Percentiles rank a stretch among this genome's conserved stretches.
These are phyloP conservation scores for Hetaerina titia DNA, from an alignment of 2,888 invertebrate species.

Conservation along the genomic window DNA sequence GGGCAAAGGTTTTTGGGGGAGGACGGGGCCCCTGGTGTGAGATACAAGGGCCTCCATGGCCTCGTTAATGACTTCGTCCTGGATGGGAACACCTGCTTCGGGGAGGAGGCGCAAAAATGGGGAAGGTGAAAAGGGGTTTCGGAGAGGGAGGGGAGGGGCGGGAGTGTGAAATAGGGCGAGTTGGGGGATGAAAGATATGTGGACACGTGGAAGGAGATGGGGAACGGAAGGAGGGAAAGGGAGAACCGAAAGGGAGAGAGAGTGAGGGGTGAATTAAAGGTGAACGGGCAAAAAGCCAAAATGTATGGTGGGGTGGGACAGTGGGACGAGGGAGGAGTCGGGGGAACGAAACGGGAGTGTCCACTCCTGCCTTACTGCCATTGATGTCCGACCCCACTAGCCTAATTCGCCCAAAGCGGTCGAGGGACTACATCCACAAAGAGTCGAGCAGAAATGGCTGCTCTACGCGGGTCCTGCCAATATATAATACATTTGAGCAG, in stretches of 20 bases:
- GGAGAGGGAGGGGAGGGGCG: not conserved
- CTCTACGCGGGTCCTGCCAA: no score
- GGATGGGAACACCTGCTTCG: constrained; percentile 62
- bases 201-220: not conserved
- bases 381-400: not conserved
- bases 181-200: not conserved
- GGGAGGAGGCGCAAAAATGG: constrained; percentile 2
- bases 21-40: constrained; percentile 30
- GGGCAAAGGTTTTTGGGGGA: not conserved
- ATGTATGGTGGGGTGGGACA: not conserved
- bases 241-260: not conserved
- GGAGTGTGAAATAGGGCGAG: not conserved
- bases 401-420: no score
- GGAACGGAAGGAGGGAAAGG: not conserved
- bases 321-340: not conserved
- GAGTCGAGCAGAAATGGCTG: no score
- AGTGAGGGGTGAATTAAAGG: not conserved
- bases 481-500: no score
- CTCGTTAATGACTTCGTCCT: constrained; percentile 50
- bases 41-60: constrained; percentile 50
- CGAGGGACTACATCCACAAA: no score
- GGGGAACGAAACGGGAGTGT: not conserved
- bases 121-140: not conserved
- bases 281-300: not conserved
- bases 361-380: not conserved